Percentiles rank a stretch among this genome's conserved stretches.
These are phyloP conservation scores for Nanorana parkeri DNA, from an alignment of 2,113 vertebrate species.

Conservation along the genomic window DNA sequence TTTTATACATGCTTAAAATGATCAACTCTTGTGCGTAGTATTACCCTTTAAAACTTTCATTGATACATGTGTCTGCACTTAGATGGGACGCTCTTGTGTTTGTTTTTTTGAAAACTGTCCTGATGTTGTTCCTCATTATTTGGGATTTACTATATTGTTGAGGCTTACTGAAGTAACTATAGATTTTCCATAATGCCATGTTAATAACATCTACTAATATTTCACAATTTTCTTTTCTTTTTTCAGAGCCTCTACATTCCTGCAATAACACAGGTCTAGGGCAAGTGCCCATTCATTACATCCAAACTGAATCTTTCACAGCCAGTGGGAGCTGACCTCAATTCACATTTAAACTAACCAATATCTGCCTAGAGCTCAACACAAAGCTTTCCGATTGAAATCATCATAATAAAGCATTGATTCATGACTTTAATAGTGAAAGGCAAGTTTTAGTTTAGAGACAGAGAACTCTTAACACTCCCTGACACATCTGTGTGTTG, in stretches of 20 bases:
- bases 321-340: slow-evolving; percentile 3
- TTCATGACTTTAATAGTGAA: slow-evolving; percentile 32
- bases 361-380: slow-evolving; percentile 27
- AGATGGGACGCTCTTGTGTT: too few species aligned
- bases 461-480: slow-evolving; percentile 59
- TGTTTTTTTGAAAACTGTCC: too few species aligned
- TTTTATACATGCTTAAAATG: too few species aligned
- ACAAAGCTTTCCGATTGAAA: slow-evolving; percentile 18
- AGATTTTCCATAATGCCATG: not conserved
- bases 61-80: too few species aligned
- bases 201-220: slow-evolving; percentile 16
- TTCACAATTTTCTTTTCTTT: slow-evolving; percentile 17
- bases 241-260: slow-evolving; percentile 5
- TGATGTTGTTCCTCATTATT: too few species aligned
- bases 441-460: not conserved
- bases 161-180: not conserved
- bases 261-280: not conserved
- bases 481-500: slow-evolving; percentile 63
- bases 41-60: too few species aligned
- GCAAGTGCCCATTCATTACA: not conserved
- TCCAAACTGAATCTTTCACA: not conserved
- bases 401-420: not conserved
- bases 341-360: slow-evolving; percentile 31
- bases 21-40: too few species aligned
- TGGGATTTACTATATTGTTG: too few species aligned